Conservation (phyloP, 2,797 vertebrate species). For the Anas bernieri region DNA sequence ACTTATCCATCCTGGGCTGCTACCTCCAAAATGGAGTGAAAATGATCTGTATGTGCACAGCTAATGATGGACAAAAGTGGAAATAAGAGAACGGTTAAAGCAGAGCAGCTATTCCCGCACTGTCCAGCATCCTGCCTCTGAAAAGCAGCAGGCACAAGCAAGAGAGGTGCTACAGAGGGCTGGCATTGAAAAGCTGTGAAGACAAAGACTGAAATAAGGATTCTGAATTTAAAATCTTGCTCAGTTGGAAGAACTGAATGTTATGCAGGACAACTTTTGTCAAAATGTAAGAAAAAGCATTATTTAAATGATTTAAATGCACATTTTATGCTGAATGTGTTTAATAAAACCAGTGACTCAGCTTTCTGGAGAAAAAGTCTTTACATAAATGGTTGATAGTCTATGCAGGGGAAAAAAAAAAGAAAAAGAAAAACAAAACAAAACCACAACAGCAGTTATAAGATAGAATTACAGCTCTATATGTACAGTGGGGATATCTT, state of each 20-base stretch:
- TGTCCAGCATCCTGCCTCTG: background rate
- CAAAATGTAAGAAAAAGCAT: background rate
- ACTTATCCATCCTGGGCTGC: fast-evolving
- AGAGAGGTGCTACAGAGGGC: background rate
- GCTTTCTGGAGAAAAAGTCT: background rate
- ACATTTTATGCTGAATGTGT: background rate
- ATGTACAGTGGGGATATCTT: background rate
- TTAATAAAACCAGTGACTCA: background rate
- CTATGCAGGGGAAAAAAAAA: background rate
- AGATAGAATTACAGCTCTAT: background rate
- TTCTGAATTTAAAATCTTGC: background rate
- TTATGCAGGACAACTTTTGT: background rate
- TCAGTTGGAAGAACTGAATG: background rate
- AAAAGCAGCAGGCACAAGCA: background rate
- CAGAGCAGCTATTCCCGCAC: background rate
- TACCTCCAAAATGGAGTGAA: background rate
- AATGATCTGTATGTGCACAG: background rate
- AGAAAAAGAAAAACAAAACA: background rate
- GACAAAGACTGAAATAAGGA: background rate
- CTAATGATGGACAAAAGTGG: background rate
- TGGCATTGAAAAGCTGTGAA: background rate
- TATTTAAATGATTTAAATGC: background rate
- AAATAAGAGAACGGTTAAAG: background rate
- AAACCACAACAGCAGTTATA: background rate
- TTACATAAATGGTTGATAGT: background rate